Evolutionary conservation across 2,113 vertebrate genomes (phyloP), one percentile per base, ranked within the genome.

Genomic region (Vidua chalybeata): DNA sequence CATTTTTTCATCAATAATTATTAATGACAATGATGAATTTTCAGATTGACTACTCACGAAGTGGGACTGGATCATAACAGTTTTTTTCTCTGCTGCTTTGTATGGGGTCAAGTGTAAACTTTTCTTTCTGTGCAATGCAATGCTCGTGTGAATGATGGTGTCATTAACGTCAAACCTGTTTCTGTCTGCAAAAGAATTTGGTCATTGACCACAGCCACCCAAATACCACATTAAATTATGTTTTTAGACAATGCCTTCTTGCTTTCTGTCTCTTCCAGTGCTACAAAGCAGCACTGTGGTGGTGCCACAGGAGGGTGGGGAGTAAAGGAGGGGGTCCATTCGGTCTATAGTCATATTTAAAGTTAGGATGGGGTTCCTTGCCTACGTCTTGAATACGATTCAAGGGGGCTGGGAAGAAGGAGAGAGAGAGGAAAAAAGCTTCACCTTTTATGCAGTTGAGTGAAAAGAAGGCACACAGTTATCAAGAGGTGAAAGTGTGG

Each of bases 221-320:
- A 78, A 96, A 96, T 91, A 89, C 9, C 84, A 96, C 96, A 98
- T 98, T 98, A 98, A 98, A 98, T 98, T 94, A 98, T 98, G 97
- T 97, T 98, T 98, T 97, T 98, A 97, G 97, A 98, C 92, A 75
- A 92, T 23, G 58, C 48, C 72, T 96, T 98, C 95, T 85, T 80
- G 74, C 59, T 88, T 90, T 96, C 94, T 95, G 90, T 97, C 90
- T 98, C 82, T 98, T 92, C 95, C 84, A 91, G 80, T 31, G 51
- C 86, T 90, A 46, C 49, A 37, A 46, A 84, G 77, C 90, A 89
- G 69, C 2, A 6, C 56, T 83, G 80, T 59, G 78, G 72, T 66
- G 51, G 31, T 94, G 49, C 89, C n/a, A 45, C 0, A 16, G 73
- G 56, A 73, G 73, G 95, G 62, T 20, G 95, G 94, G 91, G 71